A percentile compares a stretch with the other conserved stretches of the same genome.
phyloP scores from a whole-genome alignment of 2,888 invertebrate species.

The Eudemis profundana region DNA sequence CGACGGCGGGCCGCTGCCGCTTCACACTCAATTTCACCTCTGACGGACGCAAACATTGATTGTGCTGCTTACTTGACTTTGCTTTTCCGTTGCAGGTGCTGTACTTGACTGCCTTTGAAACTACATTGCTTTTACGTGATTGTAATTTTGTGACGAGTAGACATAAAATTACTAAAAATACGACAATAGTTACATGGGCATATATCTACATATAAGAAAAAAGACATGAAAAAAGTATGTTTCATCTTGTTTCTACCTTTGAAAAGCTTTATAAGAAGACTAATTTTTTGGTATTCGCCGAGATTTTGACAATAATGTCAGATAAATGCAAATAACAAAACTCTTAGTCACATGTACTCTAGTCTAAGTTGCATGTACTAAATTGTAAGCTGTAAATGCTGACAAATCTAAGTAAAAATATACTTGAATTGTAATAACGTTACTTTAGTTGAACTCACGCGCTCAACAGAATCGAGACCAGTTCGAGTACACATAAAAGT shows the following conservation, averaged over 20 bases:
- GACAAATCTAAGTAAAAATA: background rate
- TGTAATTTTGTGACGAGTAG: too few species aligned
- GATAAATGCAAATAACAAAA: too few species aligned
- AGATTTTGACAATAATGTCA: too few species aligned
- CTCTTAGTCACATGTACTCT: too few species aligned
- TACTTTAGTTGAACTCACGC: conserved; percentile 43
- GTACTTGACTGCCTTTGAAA: conserved; percentile 48
- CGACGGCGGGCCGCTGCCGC: conserved; percentile 83
- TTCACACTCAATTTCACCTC: conserved; percentile 85
- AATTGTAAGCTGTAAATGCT: background rate
- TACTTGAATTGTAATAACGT: background rate
- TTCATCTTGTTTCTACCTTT: too few species aligned
- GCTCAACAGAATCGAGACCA: conserved; percentile 55
- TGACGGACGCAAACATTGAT: conserved; percentile 84
- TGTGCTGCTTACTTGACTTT: conserved; percentile 72
- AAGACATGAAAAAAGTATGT: too few species aligned
- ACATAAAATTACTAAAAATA: too few species aligned
- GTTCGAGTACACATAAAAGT: conserved; percentile 57
- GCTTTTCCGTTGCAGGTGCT: conserved; percentile 65
- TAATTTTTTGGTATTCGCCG: too few species aligned
- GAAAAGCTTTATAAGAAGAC: too few species aligned
- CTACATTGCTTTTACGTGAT: background rate
- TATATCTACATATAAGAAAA: too few species aligned
- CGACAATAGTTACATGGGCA: too few species aligned
- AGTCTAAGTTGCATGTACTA: too few species aligned